A percentile compares a stretch with the other conserved stretches of the same genome.
Conservation (phyloP, 1,140 invertebrate genomes). For the Carposina sasakii region DNA sequence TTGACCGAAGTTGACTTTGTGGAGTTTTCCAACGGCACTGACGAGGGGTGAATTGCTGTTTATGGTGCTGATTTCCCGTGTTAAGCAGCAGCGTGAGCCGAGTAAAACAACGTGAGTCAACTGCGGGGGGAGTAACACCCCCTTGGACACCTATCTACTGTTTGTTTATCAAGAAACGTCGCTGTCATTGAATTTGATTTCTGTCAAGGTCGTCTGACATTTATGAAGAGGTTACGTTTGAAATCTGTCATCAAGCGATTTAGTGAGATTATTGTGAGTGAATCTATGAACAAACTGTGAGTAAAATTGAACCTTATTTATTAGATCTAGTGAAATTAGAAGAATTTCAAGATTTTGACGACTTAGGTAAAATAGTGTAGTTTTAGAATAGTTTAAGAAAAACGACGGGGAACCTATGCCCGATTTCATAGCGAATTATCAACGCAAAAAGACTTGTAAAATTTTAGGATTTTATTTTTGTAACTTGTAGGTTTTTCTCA, state of each 20-base stretch:
- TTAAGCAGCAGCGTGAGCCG: background rate
- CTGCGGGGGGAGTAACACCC: background rate
- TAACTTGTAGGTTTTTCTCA: background rate
- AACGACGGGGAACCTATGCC: constrained; percentile 5
- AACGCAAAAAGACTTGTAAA: constrained; percentile 1
- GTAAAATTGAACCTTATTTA: background rate
- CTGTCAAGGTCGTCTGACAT: background rate
- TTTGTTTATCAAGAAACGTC: background rate
- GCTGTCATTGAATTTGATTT: background rate
- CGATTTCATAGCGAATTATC: background rate
- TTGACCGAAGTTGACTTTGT: too few species aligned
- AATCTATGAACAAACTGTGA: too few species aligned
- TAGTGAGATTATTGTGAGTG: background rate
- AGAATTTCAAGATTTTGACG: background rate
- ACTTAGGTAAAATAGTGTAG: background rate
- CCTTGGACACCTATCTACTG: background rate
- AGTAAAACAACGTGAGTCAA: background rate
- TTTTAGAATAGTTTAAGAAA: constrained; percentile 6
- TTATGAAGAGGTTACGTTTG: background rate
- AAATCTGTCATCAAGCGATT: background rate
- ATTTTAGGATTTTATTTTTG: background rate
- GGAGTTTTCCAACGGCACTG: too few species aligned
- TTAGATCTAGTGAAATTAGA: too few species aligned
- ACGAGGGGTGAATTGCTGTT: background rate
- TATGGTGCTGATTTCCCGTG: background rate